These are phyloP conservation scores for Rissa tridactyla DNA, from an alignment of 2,113 vertebrate genomes.

Conservation along the genomic window DNA sequence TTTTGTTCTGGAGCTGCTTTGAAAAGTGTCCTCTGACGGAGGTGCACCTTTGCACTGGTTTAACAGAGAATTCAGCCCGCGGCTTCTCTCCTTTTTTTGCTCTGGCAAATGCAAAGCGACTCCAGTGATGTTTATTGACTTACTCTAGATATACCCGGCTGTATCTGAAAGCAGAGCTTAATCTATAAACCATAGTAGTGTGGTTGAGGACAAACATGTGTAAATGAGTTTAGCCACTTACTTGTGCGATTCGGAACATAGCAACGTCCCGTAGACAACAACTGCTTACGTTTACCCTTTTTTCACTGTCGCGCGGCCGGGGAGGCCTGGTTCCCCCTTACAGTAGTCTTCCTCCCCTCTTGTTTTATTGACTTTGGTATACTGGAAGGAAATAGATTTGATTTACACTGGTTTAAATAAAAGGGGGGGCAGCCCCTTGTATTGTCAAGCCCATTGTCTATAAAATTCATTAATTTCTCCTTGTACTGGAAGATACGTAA, in stretches of 20 bases:
- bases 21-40: slow-evolving; percentile 14
- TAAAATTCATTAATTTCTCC: background rate
- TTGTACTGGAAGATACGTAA: background rate
- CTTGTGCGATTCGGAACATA: background rate
- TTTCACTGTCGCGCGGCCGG: background rate
- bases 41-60: background rate
- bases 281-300: background rate
- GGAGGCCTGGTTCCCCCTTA: background rate
- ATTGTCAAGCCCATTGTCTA: background rate
- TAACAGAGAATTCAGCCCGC: background rate
- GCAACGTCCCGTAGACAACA: background rate
- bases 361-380: background rate
- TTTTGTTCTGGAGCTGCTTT: slow-evolving; percentile 55
- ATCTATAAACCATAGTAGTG: background rate
- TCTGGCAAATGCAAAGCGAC: background rate
- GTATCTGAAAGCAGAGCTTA: background rate
- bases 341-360: background rate
- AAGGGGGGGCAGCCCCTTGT: background rate
- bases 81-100: background rate
- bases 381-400: background rate
- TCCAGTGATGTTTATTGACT: background rate
- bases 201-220: background rate
- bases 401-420: background rate
- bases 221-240: background rate
- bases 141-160: background rate